phyloP scores from a whole-genome alignment of 1,140 invertebrate species.

The Matsumurasca onukii region DNA sequence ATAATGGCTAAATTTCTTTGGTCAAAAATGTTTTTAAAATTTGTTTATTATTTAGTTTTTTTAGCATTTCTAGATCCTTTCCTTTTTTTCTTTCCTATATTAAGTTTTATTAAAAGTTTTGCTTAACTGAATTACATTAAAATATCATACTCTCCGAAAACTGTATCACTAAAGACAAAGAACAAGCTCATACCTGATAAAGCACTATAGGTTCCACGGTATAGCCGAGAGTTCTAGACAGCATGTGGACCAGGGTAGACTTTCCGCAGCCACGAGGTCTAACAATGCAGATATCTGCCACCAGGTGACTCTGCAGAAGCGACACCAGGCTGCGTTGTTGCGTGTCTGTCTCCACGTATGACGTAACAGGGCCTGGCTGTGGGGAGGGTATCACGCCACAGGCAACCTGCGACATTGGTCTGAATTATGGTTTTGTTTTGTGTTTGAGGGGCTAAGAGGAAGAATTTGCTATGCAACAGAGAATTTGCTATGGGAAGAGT shows the following conservation, averaged over 20 bases:
- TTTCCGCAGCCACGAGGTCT: conserved; percentile 93
- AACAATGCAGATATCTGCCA: conserved; percentile 84
- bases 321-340: conserved; percentile 78
- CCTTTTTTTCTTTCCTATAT: too few relatives aligned
- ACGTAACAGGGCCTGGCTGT: conserved; percentile 5
- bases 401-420: conserved; percentile 46
- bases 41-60: too few relatives aligned
- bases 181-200: conserved; percentile 78
- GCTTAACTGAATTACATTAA: too few relatives aligned
- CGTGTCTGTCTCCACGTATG: conserved; percentile 71
- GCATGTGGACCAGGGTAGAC: conserved; percentile 72
- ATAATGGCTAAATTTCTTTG: too few relatives aligned
- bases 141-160: too few relatives aligned
- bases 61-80: too few relatives aligned
- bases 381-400: conserved; percentile 42
- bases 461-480: too few relatives aligned
- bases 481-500: background rate
- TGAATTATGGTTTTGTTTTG: too few relatives aligned
- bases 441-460: too few relatives aligned
- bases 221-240: conserved; percentile 76
- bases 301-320: conserved; percentile 73
- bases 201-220: conserved; percentile 86
- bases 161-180: too few relatives aligned
- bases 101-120: too few relatives aligned
- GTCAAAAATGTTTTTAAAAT: too few relatives aligned